Evolutionary conservation across 2,113 vertebrate species (phyloP), one percentile per base, ranked within the genome.

Genomic region (Lagenorhynchus albirostris): DNA sequence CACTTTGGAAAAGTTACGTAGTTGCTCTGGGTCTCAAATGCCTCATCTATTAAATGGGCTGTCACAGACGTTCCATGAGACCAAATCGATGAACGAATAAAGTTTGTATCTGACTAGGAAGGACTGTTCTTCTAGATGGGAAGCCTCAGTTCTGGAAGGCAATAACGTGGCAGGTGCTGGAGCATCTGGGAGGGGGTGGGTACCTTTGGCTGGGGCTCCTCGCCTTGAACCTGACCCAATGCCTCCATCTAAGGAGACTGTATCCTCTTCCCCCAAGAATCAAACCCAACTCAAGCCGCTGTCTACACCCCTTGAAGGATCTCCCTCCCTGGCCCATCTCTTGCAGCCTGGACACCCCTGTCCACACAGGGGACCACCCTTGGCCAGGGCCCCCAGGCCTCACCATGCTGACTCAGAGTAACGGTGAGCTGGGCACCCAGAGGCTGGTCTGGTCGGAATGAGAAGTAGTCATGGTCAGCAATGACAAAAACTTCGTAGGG

Each of bases 371-470:
- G 44, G 3, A 38, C 50, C 18, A 13, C 10, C 25, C 65, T 47
- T 11, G 6, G 60, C 38, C 41, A n/a, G 31, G 31, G 21, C 3
- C 38, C 58, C 89, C 47, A 5, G 23, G 15, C 8, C 99, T 99
- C 97, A 99, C 99, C 98, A 0, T 98, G 98, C n/a, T 98, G 95
- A 60, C 97, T 65, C 97, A 99, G 97, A 5, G 74, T 70, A 8
- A 99, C 73, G 0, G 53, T 44, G 83, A 98, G 76, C 87, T 98
- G 93, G 41, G 53, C 11, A 18, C 87, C 93, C 95, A 99, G 96
- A 1, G 41, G 25, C 50, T 92, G 67, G 29, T 98, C 95, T 2
- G 98, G 95, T 89, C n/a, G 97, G 97, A 99, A 99, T 36, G 94
- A 97, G 76, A 96, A 99, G 53, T 0, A 8, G 68, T 98, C 29